These are phyloP conservation scores for Auanema sp. DNA, from an alignment of 2,888 invertebrate genomes.

Conservation along the genomic window DNA sequence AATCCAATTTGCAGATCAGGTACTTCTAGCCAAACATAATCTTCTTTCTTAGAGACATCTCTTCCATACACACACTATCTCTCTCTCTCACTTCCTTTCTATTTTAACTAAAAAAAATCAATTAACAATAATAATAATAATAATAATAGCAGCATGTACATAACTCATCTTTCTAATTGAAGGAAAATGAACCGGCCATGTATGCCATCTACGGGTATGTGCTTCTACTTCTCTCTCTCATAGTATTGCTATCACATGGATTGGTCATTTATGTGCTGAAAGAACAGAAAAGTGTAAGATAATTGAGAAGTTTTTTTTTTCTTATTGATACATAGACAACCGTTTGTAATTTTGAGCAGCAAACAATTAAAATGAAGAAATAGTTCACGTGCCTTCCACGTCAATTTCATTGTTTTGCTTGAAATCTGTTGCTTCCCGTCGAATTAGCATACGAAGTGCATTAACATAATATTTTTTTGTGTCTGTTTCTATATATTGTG, in stretches of 20 bases:
- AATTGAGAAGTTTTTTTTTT: background rate
- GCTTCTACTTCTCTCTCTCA: conserved; percentile 36
- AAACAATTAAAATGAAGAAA: background rate
- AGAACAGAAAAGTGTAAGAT: conserved; percentile 41
- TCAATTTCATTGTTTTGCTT: too few relatives aligned
- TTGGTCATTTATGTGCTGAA: conserved; percentile 41
- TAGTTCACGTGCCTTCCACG: too few relatives aligned
- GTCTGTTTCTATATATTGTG: too few relatives aligned
- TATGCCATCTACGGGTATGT: conserved; percentile 40
- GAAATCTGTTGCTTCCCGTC: too few relatives aligned
- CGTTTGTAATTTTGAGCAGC: background rate
- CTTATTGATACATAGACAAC: background rate
- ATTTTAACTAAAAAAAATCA: background rate
- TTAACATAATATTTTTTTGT: too few relatives aligned
- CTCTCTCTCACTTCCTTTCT: too few relatives aligned
- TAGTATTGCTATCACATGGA: conserved; percentile 38
- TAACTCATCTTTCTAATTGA: background rate
- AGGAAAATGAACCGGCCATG: conserved; percentile 41
- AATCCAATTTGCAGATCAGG: conserved; percentile 47
- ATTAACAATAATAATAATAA: background rate
- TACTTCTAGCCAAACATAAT: too few relatives aligned
- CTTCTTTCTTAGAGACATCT: background rate
- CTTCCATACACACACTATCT: background rate
- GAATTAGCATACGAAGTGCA: too few relatives aligned
- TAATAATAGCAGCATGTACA: background rate